Evolutionary conservation across 2,888 invertebrate genomes (phyloP).

Genomic region (Onthophagus sagittarius): DNA sequence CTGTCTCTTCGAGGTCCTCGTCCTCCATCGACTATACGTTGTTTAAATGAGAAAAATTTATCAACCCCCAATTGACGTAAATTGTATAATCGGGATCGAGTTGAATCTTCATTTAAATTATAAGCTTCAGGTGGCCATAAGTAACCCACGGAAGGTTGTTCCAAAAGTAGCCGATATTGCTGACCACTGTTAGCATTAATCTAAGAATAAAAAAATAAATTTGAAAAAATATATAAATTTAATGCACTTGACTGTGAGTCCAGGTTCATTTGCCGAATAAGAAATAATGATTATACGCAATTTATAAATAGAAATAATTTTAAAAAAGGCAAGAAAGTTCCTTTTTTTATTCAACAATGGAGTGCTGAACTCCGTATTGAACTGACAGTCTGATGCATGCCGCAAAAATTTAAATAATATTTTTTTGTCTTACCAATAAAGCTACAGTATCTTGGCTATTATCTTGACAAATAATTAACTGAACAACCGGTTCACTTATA

Average conservation of each 20-base stretch:
- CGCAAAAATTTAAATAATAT: slow-evolving; percentile 31
- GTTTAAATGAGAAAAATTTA: slow-evolving; percentile 61
- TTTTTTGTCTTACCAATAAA: slow-evolving; percentile 57
- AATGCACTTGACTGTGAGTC: no score
- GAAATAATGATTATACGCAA: no score
- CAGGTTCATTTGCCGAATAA: no score
- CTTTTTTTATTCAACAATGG: no score
- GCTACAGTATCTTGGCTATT: slow-evolving; percentile 60
- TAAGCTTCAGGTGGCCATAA: slow-evolving; percentile 58
- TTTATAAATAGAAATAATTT: no score
- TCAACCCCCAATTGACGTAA: slow-evolving; percentile 67
- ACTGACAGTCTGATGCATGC: no score
- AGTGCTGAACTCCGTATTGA: no score
- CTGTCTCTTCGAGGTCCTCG: slow-evolving; percentile 42
- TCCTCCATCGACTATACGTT: slow-evolving; percentile 55
- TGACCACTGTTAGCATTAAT: slow-evolving; percentile 55
- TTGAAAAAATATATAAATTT: no score
- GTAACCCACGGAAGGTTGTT: slow-evolving; percentile 71
- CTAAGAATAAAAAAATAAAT: slow-evolving; percentile 32
- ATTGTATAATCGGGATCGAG: slow-evolving; percentile 58
- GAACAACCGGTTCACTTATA: slow-evolving; percentile 60
- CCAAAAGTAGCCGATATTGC: slow-evolving; percentile 79
- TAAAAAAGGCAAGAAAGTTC: no score
- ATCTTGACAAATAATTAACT: slow-evolving; percentile 68
- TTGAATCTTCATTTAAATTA: slow-evolving; percentile 41